Conservation (phyloP, 2,797 vertebrate species). For the Takifugu rubripes region DNA sequence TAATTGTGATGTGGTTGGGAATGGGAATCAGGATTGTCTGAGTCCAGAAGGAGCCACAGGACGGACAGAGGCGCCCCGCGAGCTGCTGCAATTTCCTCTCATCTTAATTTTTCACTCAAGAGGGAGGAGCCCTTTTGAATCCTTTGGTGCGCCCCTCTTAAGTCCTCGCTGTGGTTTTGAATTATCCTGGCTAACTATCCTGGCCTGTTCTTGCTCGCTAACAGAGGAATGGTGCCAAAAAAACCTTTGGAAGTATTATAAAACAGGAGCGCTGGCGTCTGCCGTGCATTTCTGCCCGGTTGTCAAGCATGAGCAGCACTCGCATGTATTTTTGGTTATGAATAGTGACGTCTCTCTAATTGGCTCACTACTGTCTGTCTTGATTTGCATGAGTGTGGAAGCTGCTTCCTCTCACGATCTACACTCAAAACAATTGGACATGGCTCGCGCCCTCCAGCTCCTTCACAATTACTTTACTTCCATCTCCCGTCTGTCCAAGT, state of each 20-base stretch:
- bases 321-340: conserved; percentile 40
- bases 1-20: conserved; percentile 73
- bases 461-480: conserved; percentile 31
- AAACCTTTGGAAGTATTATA: conserved; percentile 4
- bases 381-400: conserved; percentile 55
- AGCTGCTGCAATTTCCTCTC: conserved; percentile 55
- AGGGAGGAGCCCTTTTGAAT: conserved; percentile 39
- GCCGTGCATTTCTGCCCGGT: conserved; percentile 12
- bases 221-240: conserved; percentile 1
- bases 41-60: conserved; percentile 48
- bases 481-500: conserved; percentile 10
- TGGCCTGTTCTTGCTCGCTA: not conserved
- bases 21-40: conserved; percentile 51
- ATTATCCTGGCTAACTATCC: conserved; percentile 24
- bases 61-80: conserved; percentile 60
- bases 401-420: conserved; percentile 40
- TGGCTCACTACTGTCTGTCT: conserved; percentile 42
- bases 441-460: conserved; percentile 36
- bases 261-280: conserved; percentile 13
- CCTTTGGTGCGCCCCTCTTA: conserved; percentile 36
- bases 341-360: conserved; percentile 51
- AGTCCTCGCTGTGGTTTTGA: conserved; percentile 48
- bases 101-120: conserved; percentile 51
- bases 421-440: conserved; percentile 53
- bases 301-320: conserved; percentile 33